Evolutionary conservation across 2,888 invertebrate genomes (phyloP), one percentile per base, ranked within the genome.

Genomic region (Leucoma salicis): DNA sequence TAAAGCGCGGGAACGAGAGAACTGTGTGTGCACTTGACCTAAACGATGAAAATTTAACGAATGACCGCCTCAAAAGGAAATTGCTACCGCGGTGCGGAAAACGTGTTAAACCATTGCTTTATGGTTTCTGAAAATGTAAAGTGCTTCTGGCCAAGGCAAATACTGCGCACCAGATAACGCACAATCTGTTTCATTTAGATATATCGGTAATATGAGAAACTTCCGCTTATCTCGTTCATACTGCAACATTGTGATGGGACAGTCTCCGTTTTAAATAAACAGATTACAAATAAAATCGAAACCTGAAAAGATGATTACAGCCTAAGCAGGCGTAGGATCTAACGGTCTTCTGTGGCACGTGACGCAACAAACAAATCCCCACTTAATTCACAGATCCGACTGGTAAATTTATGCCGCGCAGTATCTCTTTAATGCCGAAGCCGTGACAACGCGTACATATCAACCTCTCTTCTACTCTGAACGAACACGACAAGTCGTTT

Each of bases 371-470:
- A 84, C 82, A 84, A 82, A 85, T 82, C 68, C 80, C 80, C 79
- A 83, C 84, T 87, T 87, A 86, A 83, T 87, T 84, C 79, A 73
- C 74, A 77, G 81, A 83, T 82, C 78, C 74, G 51, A 75, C 72
- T 73, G 69, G 74, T 57, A 84, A 87, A 87, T 87, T 86, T 86
- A 86, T 87, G 80, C 85, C 60, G 76, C 75, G 76, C 78, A 74
- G 80, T 80, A 82, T 82, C 83, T 79, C 78, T 80, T 76, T 86
- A 87, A 87, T 87, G 77, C 85, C 67, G 53, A 54, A 68, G 62
- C 74, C 87, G 87, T 86, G 87, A 80, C 87, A 69, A 57, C 77
- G 87, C 86, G 82, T 87, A 82, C 79, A 70, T 78, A 82, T 78
- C 76, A 80, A 78, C 77, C 73, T 74, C 69, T 67, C 70, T 66